Base-by-base conservation (phyloP, 64 coral and sea anemone species). In the Montipora sp. region DNA sequence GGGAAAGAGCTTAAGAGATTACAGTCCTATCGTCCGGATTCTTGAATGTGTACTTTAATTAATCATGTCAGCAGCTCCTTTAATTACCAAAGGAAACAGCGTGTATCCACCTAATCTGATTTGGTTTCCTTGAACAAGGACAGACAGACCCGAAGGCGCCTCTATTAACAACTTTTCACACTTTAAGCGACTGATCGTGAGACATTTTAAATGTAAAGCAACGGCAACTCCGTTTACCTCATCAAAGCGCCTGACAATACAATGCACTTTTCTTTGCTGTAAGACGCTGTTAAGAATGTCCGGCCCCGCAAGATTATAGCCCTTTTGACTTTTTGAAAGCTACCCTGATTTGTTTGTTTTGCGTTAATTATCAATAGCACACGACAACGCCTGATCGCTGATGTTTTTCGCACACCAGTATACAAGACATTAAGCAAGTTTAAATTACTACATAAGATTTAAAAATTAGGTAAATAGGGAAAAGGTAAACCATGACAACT, bases 81-180 rank as follows among this genome's bases (percentile, higher is more conserved):
- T 71, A 85, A 85, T 85, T 85, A 72, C 44, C 65, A 43, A 71
- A 71, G 69, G 61, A 85, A 85, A 50, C 82, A 70, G 47, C 82
- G 20, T 70, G 66, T 72, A 71, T n/a, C 65, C 63, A 46, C 4
- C 66, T 85, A 85, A 85, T 85, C 82, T 85, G 63, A 85, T 71
- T 71, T 71, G 18, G n/a, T 23, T 85, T 85, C 59, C 81, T 68
- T 48, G 65, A 11, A 13, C n/a, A 50, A 67, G 45, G 80, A 61
- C 81, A 7, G 1, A 13, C 47, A 85, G 82, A 85, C 82, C 82
- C 82, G 82, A 85, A 85, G 82, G 82, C 82, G 82, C 82, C 82
- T 43, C 65, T 85, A 7, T 1, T 20, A 85, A 85, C 12, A 72
- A 85, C 82, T 48, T 84, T 85, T 85, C 82, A 72, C 82, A 85